Evolutionary conservation across 2,797 vertebrate genomes (phyloP).

Genomic region (Platyrinchus mystaceus): DNA sequence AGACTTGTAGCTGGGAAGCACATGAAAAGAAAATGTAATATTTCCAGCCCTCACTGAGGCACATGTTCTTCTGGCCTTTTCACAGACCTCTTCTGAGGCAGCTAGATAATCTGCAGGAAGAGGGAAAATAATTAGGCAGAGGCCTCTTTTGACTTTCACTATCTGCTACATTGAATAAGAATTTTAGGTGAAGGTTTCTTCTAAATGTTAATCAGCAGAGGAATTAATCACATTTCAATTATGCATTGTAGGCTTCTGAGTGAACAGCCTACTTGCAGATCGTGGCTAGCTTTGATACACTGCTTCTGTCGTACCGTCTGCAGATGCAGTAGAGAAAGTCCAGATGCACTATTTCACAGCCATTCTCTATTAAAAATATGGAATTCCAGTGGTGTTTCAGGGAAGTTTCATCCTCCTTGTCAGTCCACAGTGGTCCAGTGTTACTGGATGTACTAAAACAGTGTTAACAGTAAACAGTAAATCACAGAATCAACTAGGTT

Average conservation of each 20-base stretch:
- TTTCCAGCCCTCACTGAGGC: background rate
- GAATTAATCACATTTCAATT: slow-evolving; percentile 64
- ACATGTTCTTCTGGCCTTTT: slow-evolving; percentile 19
- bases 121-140: slow-evolving; percentile 51
- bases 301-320: background rate
- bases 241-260: slow-evolving; percentile 27
- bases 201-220: slow-evolving; percentile 1
- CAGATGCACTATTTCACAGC: background rate
- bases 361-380: accelerated
- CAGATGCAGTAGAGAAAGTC: background rate
- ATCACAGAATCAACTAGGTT: background rate
- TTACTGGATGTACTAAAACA: background rate
- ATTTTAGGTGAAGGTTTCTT: slow-evolving; percentile 41
- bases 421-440: background rate
- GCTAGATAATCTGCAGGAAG: slow-evolving; percentile 18
- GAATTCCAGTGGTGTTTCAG: background rate
- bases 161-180: background rate
- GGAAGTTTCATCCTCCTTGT: background rate
- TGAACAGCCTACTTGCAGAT: background rate
- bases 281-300: background rate
- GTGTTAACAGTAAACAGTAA: background rate
- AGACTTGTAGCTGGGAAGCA: background rate
- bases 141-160: slow-evolving; percentile 25
- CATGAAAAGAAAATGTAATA: slow-evolving; percentile 49
- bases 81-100: slow-evolving; percentile 34